Percentiles rank a stretch among this genome's conserved stretches.
Evolutionary conservation across 2,888 invertebrate species (phyloP).

Genomic region (Biston betularia): DNA sequence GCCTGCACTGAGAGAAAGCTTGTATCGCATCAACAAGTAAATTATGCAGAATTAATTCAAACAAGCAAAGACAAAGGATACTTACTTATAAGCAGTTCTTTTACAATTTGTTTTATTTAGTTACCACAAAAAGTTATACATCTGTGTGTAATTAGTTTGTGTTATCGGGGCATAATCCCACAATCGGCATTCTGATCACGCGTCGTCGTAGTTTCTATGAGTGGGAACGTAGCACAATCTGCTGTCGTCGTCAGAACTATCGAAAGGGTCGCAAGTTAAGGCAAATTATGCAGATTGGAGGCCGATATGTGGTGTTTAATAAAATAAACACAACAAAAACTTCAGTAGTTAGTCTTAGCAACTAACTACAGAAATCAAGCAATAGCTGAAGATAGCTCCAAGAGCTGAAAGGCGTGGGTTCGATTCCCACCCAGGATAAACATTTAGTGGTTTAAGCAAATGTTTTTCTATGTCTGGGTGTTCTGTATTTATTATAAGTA

Average conservation of each 20-base stretch:
- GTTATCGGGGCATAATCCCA: constrained; percentile 65
- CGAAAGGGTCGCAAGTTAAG: constrained; percentile 54
- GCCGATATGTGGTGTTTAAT: constrained; percentile 31
- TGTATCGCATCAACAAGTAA: too few species aligned
- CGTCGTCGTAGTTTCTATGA: constrained; percentile 68
- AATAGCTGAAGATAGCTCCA: too few species aligned
- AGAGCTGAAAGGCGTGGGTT: too few species aligned
- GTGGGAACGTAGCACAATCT: constrained; percentile 67
- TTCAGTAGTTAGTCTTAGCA: background rate
- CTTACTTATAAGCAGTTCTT: too few species aligned
- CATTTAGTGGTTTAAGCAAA: too few species aligned
- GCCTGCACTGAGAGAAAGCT: too few species aligned
- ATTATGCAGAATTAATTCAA: too few species aligned
- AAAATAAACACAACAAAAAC: constrained; percentile 14
- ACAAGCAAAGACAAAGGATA: too few species aligned
- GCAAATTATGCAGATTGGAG: constrained; percentile 37
- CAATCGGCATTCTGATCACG: constrained; percentile 78
- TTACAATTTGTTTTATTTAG: too few species aligned
- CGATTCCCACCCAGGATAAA: too few species aligned
- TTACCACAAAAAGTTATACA: background rate
- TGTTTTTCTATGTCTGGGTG: too few species aligned
- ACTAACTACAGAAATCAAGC: background rate
- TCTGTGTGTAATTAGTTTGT: constrained; percentile 11
- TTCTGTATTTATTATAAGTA: too few species aligned
- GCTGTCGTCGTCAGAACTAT: constrained; percentile 67